These are phyloP conservation scores for Diabrotica undecimpunctata DNA, from an alignment of 1,140 invertebrate species.

Conservation along the genomic window DNA sequence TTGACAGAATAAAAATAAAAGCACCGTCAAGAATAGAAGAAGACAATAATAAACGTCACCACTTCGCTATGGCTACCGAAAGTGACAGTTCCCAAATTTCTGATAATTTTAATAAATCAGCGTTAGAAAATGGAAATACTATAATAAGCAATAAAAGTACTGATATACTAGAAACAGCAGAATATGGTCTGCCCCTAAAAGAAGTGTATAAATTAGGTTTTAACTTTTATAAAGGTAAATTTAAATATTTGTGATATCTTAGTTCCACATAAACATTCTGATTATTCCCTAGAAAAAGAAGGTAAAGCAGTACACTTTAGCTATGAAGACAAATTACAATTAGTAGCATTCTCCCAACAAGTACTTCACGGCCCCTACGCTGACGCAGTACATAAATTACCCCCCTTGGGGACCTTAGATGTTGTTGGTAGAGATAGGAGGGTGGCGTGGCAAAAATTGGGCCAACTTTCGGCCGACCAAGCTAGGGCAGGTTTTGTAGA, in stretches of 20 bases:
- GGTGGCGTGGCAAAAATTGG: conserved; percentile 88
- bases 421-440: conserved; percentile 91
- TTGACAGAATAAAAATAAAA: no score
- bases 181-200: conserved; percentile 60
- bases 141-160: not conserved
- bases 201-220: conserved; percentile 85
- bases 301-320: conserved; percentile 91
- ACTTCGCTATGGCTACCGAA: conserved; percentile 31
- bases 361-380: conserved; percentile 81
- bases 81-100: conserved; percentile 34
- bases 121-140: conserved; percentile 21
- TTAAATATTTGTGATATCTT: conserved; percentile 18
- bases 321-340: conserved; percentile 87
- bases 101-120: conserved; percentile 29
- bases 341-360: conserved; percentile 91
- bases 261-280: conserved; percentile 13
- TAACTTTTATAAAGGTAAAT: conserved; percentile 84
- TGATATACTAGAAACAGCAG: conserved; percentile 19
- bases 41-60: not conserved
- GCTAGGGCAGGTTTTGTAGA: conserved; percentile 92
- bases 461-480: conserved; percentile 77
- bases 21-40: not conserved
- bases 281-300: conserved; percentile 81
- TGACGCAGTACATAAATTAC: conserved; percentile 62
- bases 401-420: conserved; percentile 88